Percentiles rank a stretch among this genome's conserved stretches.
Evolutionary conservation across 2,888 invertebrate genomes (phyloP).

Genomic region (Agriopis leucophaearia): DNA sequence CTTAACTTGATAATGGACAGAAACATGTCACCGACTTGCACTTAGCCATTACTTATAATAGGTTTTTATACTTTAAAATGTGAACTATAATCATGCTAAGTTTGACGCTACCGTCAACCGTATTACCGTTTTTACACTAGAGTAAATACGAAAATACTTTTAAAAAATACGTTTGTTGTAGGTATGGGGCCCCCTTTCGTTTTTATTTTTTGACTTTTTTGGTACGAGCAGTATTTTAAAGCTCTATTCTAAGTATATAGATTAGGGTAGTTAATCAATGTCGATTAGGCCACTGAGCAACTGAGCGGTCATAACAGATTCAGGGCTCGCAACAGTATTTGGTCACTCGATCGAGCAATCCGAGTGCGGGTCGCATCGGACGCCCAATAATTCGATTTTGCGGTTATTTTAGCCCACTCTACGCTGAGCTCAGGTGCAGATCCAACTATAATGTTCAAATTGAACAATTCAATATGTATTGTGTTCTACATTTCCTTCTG

Average conservation of each 20-base stretch:
- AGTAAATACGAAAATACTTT: too few species aligned
- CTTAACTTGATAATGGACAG: too few species aligned
- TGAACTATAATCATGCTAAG: too few species aligned
- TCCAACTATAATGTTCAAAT: slow-evolving; percentile 70
- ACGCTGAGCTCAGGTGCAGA: slow-evolving; percentile 71
- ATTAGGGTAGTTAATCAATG: slow-evolving; percentile 19
- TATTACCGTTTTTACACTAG: too few species aligned
- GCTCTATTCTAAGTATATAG: background rate
- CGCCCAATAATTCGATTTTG: slow-evolving; percentile 81
- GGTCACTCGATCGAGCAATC: slow-evolving; percentile 64
- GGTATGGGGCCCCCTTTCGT: too few species aligned
- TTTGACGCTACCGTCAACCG: too few species aligned
- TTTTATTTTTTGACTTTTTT: too few species aligned
- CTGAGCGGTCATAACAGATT: slow-evolving; percentile 59
- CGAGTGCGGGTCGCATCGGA: slow-evolving; percentile 69
- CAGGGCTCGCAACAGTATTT: slow-evolving; percentile 62
- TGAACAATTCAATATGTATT: slow-evolving; percentile 60
- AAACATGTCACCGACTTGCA: too few species aligned
- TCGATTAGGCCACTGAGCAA: slow-evolving; percentile 25
- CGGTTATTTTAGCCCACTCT: slow-evolving; percentile 78
- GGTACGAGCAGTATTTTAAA: background rate
- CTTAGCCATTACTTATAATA: too few species aligned
- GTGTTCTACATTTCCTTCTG: slow-evolving; percentile 17
- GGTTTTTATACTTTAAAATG: too few species aligned
- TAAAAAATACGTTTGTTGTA: too few species aligned